Base-by-base conservation (phyloP, 2,888 invertebrate species). In the Eristalis pertinax region DNA sequence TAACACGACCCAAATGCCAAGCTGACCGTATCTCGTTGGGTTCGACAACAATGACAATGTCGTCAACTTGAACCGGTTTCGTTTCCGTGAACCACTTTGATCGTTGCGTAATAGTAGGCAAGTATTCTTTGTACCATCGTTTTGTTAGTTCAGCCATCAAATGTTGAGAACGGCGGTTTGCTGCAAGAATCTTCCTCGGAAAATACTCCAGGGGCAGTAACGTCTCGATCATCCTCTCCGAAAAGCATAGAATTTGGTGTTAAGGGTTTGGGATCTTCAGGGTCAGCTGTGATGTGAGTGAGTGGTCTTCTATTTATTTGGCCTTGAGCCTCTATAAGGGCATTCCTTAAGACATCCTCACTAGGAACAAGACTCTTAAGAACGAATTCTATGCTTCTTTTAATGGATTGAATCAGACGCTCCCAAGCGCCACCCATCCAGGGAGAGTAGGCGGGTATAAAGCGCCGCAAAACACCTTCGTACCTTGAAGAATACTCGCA, bases 351-450 rank as follows among this genome's bases (percentile, higher is more conserved):
- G 4, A 26, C n/a, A n/a, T n/a, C 26, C 26, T 26, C 26, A 2
- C 26, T 26, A 26, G 4, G 4, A 26, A 26, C 26, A 26, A 26
- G 26, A 26, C 32, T 26, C 26, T 26, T 26, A 26, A 26, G 26
- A 26, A 26, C 26, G 26, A 26, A 26, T 4, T 26, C 26, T 1
- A 4, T 26, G 26, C 26, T 26, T 26, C 26, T 68, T 38, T 68
- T 68, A 1, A 76, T 76, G n/a, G 77, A 77, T 26, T 64, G 69
- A 15, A 69, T 50, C 8, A 77, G 64, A 0, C 69, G 62, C 22
- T 77, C 35, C 77, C 69, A 69, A 2, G 32, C 77, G 5, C 50
- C 77, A 5, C 69, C 63, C 62, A 68, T 60, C 68, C 68, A 69
- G 0, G 68, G 76, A 15, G 60, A 76, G 32, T 60, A 76, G 1